phyloP scores from a whole-genome alignment of 2,113 vertebrate species.

The Otis tarda region DNA sequence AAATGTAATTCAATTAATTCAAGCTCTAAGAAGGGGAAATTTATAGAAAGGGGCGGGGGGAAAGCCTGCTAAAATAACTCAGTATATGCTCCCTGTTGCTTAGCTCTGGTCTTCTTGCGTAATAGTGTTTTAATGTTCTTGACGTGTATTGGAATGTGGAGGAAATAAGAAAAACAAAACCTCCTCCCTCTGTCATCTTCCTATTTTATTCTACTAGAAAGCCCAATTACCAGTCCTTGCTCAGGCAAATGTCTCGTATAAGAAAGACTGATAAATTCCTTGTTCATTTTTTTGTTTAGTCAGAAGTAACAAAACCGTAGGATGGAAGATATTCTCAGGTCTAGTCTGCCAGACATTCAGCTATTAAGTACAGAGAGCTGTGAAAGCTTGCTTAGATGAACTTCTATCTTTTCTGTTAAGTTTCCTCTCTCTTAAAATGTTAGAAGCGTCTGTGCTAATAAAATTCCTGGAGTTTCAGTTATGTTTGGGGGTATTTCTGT shows the following conservation, averaged over 20 bases:
- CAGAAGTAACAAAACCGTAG: neutral
- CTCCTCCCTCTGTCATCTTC: neutral
- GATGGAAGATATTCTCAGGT: neutral
- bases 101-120: neutral
- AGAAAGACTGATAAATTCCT: neutral
- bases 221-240: neutral
- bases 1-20: neutral
- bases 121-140: neutral
- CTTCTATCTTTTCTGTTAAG: neutral
- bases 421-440: neutral
- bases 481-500: neutral
- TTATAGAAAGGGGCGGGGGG: accelerated
- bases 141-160: neutral
- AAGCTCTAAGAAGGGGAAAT: neutral
- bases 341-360: neutral
- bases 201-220: neutral
- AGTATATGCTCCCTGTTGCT: neutral
- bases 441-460: neutral
- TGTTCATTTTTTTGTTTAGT: no score
- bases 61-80: neutral
- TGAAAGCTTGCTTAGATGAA: neutral
- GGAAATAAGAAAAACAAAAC: neutral
- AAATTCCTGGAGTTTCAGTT: neutral
- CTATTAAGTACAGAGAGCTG: neutral
- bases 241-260: neutral